Conservation (phyloP, 2,888 invertebrate genomes). For the Acleris literana region DNA sequence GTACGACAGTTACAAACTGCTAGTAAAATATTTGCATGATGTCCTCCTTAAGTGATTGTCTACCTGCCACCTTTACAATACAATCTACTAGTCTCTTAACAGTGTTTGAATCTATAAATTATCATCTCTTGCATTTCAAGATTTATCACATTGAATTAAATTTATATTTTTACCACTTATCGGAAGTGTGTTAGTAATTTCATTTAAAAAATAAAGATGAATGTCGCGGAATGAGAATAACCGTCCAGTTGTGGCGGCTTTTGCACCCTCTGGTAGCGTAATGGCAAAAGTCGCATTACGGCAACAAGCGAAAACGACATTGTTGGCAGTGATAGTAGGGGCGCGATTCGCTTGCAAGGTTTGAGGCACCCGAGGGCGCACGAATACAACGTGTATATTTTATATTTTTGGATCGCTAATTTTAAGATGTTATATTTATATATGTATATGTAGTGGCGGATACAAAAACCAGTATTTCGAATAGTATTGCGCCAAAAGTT, state of each 20-base stretch:
- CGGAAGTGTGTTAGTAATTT: conserved; percentile 35
- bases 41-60: no score
- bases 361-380: conserved; percentile 73
- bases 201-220: conserved; percentile 38
- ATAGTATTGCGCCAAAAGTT: conserved; percentile 82
- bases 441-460: conserved; percentile 83
- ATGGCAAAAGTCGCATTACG: conserved; percentile 65
- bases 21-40: no score
- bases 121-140: conserved; percentile 22
- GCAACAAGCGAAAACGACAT: conserved; percentile 56
- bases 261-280: conserved; percentile 73
- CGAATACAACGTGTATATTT: conserved; percentile 81
- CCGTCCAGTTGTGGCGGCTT: conserved; percentile 82
- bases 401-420: conserved; percentile 84
- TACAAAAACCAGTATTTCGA: conserved; percentile 80
- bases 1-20: no score
- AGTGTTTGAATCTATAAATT: conserved; percentile 36
- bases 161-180: conserved; percentile 34
- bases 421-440: conserved; percentile 84
- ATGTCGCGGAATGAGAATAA: conserved; percentile 75
- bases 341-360: conserved; percentile 60
- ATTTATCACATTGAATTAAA: conserved; percentile 20
- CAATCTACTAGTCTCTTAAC: conserved; percentile 53
- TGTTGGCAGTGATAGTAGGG: conserved; percentile 49
- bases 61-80: conserved; percentile 47